A percentile compares a stretch with the other conserved stretches of the same genome.
Conservation (phyloP, 2,113 vertebrate species). For the Acrocephalus kingi region DNA sequence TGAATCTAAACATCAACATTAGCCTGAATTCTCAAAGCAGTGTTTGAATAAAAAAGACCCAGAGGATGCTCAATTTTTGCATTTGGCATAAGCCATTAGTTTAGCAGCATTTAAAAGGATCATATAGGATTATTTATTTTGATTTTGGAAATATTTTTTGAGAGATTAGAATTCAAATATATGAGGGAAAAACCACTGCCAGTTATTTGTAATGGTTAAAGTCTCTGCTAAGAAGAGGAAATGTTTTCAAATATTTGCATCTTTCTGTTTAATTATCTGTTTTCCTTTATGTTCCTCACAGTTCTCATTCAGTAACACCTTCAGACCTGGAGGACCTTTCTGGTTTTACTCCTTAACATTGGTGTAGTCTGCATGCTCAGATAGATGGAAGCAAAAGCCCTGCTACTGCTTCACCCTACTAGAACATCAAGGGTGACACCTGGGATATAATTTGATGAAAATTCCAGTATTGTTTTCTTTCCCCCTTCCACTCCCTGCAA, state of each 20-base stretch:
- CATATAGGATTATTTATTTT: neutral
- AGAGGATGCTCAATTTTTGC: neutral
- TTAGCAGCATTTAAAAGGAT: neutral
- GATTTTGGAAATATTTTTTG: neutral
- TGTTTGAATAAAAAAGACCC: neutral
- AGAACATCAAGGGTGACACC: neutral
- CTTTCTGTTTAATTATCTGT: neutral
- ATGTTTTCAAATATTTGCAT: neutral
- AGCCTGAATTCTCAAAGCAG: neutral
- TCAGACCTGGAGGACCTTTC: neutral
- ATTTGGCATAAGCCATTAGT: neutral
- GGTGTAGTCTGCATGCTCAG: neutral
- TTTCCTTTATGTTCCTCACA: slow-evolving; percentile 15
- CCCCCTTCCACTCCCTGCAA: neutral
- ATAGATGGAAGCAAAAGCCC: neutral
- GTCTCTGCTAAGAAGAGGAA: neutral
- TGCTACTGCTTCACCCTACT: neutral
- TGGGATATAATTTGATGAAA: neutral
- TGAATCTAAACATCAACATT: neutral
- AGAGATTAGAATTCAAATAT: neutral
- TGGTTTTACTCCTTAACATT: neutral
- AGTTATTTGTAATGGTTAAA: neutral
- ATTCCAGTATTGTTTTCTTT: neutral
- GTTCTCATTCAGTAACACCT: neutral
- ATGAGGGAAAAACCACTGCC: neutral